phyloP scores from a whole-genome alignment of 2,797 vertebrate genomes.

The Dicrostonyx torquatus region DNA sequence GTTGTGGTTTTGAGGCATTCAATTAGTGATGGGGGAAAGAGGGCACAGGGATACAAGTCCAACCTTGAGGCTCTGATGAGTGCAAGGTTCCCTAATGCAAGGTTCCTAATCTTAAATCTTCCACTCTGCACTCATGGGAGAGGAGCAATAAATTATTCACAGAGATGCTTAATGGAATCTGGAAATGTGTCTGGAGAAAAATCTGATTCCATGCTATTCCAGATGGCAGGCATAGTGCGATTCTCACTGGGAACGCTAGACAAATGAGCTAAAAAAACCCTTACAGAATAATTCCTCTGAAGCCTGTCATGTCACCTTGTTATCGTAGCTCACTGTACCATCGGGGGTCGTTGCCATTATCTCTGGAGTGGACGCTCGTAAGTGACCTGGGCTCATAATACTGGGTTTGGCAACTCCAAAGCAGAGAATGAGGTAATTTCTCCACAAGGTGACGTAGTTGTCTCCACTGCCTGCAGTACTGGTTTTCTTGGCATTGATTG shows the following conservation, averaged over 20 bases:
- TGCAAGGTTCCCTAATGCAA: background rate
- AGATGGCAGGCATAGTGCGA: slow-evolving; percentile 67
- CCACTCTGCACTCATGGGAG: background rate
- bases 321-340: slow-evolving; percentile 96
- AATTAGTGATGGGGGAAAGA: background rate
- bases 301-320: slow-evolving; percentile 88
- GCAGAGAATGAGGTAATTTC: slow-evolving; percentile 98
- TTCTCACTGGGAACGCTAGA: slow-evolving; percentile 57
- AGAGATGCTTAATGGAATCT: slow-evolving; percentile 56
- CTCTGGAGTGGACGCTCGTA: slow-evolving; percentile 97
- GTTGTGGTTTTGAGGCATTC: slow-evolving; percentile 2
- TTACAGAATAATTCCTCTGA: slow-evolving; percentile 65
- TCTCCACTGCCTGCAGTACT: slow-evolving; percentile 93
- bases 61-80: background rate
- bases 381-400: slow-evolving; percentile 98
- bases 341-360: slow-evolving; percentile 98
- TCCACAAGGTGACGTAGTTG: slow-evolving; percentile 96
- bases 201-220: slow-evolving; percentile 56
- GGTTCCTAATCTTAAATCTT: background rate
- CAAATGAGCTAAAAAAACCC: slow-evolving; percentile 73
- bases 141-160: slow-evolving; percentile 53
- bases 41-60: background rate
- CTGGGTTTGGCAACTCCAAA: slow-evolving; percentile 99
- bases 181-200: slow-evolving; percentile 62
- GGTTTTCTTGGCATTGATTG: slow-evolving; percentile 98